These are phyloP conservation scores for Uromys caudimaculatus DNA, from an alignment of 2,797 vertebrate genomes.

Conservation along the genomic window DNA sequence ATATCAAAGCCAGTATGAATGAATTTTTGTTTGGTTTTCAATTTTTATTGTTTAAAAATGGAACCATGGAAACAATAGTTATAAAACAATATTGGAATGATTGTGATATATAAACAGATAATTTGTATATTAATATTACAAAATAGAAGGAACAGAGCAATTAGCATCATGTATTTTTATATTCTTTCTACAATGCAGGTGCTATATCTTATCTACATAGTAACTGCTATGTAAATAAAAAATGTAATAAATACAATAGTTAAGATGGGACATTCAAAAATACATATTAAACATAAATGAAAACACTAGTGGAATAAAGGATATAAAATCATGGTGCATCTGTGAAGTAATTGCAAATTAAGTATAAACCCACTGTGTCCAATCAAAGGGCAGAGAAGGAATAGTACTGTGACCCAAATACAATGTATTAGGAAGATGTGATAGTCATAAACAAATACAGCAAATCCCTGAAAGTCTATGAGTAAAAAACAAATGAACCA, in stretches of 20 bases:
- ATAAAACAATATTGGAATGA: not conserved
- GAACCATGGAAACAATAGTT: not conserved
- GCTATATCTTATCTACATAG: not conserved
- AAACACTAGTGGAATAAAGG: not conserved
- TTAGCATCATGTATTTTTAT: not conserved
- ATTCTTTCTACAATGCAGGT: not conserved
- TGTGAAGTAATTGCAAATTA: not conserved
- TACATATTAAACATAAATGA: not conserved
- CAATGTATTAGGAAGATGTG: not conserved
- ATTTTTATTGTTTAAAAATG: not conserved
- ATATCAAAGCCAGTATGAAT: not conserved
- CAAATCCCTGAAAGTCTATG: not conserved
- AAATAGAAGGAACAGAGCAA: not conserved
- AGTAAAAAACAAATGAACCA: not conserved
- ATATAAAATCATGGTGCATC: not conserved
- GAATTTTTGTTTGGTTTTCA: not conserved
- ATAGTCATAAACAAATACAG: not conserved
- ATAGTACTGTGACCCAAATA: not conserved
- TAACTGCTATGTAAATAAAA: not conserved
- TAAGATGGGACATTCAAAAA: not conserved
- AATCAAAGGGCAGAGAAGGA: not conserved
- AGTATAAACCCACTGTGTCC: not conserved
- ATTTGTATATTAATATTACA: slow-evolving; percentile 4
- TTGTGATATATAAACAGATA: not conserved
- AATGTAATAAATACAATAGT: not conserved